A percentile compares a stretch with the other conserved stretches of the same genome.
Conservation (phyloP, 1,140 invertebrate species). For the Adelges cooleyi region DNA sequence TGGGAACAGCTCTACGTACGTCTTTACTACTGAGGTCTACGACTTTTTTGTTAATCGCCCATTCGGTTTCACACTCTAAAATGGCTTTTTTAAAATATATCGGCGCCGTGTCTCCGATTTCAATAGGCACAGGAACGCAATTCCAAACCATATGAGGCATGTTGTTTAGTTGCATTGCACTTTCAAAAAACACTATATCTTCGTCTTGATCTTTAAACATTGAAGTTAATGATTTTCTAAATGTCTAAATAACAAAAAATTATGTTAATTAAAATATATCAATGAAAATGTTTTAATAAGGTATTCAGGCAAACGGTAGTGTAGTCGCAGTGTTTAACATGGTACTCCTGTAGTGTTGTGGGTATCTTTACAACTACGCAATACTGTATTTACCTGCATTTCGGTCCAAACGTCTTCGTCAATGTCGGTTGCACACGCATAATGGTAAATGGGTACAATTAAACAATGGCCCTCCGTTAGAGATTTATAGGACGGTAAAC, state of each 20-base stretch:
- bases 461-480: slow-evolving; percentile 79
- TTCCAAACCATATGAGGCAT: slow-evolving; percentile 79
- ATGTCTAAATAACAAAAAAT: slow-evolving; percentile 51
- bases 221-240: slow-evolving; percentile 58
- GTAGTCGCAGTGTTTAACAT: too few species aligned
- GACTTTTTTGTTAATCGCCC: slow-evolving; percentile 92
- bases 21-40: slow-evolving; percentile 64
- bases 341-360: too few species aligned
- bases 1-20: slow-evolving; percentile 71
- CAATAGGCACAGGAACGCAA: slow-evolving; percentile 74
- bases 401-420: slow-evolving; percentile 93
- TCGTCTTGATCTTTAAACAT: slow-evolving; percentile 63
- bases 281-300: neutral
- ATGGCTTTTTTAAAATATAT: slow-evolving; percentile 96
- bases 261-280: neutral
- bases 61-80: slow-evolving; percentile 85
- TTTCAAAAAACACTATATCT: slow-evolving; percentile 88
- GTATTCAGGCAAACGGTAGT: too few species aligned
- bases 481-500: slow-evolving; percentile 63
- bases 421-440: slow-evolving; percentile 58
- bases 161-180: slow-evolving; percentile 56
- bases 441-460: slow-evolving; percentile 73
- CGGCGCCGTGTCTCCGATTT: slow-evolving; percentile 70
- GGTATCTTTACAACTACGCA: slow-evolving; percentile 30
- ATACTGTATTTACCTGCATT: slow-evolving; percentile 50